Evolutionary conservation across 2,888 invertebrate species (phyloP).

Genomic region (Sinhomidia bicolor): DNA sequence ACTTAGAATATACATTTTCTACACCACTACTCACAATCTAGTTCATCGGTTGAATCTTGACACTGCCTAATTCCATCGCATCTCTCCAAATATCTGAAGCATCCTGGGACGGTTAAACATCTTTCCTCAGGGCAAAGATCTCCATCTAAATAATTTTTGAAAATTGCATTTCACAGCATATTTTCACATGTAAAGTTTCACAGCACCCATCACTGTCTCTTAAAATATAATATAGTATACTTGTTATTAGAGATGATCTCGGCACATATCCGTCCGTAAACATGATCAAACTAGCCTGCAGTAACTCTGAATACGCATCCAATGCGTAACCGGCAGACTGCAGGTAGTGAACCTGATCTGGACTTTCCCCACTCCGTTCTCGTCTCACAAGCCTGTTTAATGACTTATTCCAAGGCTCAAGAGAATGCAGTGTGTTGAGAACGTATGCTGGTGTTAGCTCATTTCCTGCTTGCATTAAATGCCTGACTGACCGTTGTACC

Average conservation of each 20-base stretch:
- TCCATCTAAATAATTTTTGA: constrained; percentile 25
- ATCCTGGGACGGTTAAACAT: constrained; percentile 82
- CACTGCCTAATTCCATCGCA: constrained; percentile 83
- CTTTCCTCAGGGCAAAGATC: constrained; percentile 78
- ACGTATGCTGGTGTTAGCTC: constrained; percentile 82
- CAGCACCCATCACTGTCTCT: too few relatives aligned
- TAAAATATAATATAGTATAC: background rate
- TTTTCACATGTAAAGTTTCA: constrained; percentile 79
- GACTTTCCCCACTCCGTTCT: constrained; percentile 80
- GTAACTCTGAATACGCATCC: constrained; percentile 84
- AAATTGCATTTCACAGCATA: too few relatives aligned
- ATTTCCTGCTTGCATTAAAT: constrained; percentile 81
- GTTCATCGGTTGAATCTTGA: constrained; percentile 82
- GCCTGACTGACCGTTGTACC: constrained; percentile 81
- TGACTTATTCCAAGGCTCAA: constrained; percentile 81
- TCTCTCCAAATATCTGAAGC: constrained; percentile 81
- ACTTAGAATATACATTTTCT: background rate
- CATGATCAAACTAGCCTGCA: constrained; percentile 82
- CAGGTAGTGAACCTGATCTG: constrained; percentile 81
- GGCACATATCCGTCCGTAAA: constrained; percentile 83
- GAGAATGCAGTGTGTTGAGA: constrained; percentile 80
- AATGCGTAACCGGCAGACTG: constrained; percentile 83
- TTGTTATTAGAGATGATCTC: constrained; percentile 34
- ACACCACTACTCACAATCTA: constrained; percentile 81
- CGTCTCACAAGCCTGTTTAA: constrained; percentile 81